A percentile compares a stretch with the other conserved stretches of the same genome.
Conservation (phyloP, 2,888 invertebrate species). For the Lochmaea crataegi region DNA sequence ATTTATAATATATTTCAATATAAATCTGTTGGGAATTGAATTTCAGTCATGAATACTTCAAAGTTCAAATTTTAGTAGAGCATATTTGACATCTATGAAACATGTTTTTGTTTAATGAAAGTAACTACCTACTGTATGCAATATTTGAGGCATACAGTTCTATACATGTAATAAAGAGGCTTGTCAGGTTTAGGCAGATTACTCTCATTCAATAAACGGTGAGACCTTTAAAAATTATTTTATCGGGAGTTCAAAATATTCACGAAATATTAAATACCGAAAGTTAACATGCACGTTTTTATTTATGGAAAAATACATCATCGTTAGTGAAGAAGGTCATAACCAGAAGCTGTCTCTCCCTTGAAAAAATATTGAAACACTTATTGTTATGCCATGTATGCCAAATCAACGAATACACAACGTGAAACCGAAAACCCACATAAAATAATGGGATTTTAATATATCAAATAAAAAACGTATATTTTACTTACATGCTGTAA, state of each 20-base stretch:
- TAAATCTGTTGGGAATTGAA: too few species aligned
- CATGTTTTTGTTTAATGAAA: neutral
- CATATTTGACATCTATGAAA: neutral
- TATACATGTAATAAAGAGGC: neutral
- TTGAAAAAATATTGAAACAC: slow-evolving; percentile 33
- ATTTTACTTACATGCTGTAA: slow-evolving; percentile 48
- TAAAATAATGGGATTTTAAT: slow-evolving; percentile 14
- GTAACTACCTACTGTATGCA: neutral
- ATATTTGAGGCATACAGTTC: neutral
- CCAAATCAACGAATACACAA: slow-evolving; percentile 24
- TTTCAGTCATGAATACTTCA: too few species aligned
- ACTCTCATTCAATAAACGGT: neutral
- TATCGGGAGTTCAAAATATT: neutral
- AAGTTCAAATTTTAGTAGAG: too few species aligned
- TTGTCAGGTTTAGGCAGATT: neutral
- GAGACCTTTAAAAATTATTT: too few species aligned
- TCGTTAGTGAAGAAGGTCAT: slow-evolving; percentile 46
- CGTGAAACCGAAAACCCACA: slow-evolving; percentile 27
- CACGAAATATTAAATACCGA: neutral
- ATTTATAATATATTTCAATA: neutral
- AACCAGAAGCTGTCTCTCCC: slow-evolving; percentile 51
- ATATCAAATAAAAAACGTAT: slow-evolving; percentile 36
- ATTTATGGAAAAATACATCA: slow-evolving; percentile 33
- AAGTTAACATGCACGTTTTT: neutral
- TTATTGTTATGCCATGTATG: slow-evolving; percentile 24